A percentile compares a stretch with the other conserved stretches of the same genome.
Conservation (phyloP, 53 echinoderm and acorn worm species). For the Pentamera pediparva region DNA sequence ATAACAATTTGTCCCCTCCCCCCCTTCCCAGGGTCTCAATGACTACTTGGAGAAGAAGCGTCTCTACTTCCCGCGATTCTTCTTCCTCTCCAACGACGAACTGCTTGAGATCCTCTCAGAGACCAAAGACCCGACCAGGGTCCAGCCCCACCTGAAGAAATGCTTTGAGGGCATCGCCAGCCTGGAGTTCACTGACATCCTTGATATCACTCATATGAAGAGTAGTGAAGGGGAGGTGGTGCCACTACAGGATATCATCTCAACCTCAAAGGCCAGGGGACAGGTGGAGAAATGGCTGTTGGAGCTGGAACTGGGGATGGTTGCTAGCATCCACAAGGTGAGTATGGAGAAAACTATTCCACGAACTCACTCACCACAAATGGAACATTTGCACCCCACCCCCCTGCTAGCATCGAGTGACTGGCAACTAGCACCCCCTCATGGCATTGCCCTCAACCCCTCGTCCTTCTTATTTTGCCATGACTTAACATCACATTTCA, state of each 20-base stretch:
- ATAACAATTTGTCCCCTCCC: too few species aligned
- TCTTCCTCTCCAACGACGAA: constrained; percentile 99
- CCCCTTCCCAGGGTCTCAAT: constrained; percentile 74
- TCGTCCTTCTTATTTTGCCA: too few species aligned
- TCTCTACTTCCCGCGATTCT: constrained; percentile 98
- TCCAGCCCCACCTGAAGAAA: constrained; percentile 99
- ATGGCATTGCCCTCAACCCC: too few species aligned
- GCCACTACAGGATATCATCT: constrained; percentile 75
- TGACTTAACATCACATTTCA: too few species aligned
- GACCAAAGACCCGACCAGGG: constrained; percentile 97
- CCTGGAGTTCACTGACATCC: constrained; percentile 91
- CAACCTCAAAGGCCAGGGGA: constrained; percentile 93
- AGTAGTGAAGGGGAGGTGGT: constrained; percentile 97
- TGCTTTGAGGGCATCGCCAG: constrained; percentile 98
- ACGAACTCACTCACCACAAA: too few species aligned
- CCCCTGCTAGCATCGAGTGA: too few species aligned
- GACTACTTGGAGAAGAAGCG: constrained; percentile 99
- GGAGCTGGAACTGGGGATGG: constrained; percentile 77
- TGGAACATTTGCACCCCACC: too few species aligned
- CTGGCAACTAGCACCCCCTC: too few species aligned
- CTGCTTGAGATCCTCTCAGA: constrained; percentile 97
- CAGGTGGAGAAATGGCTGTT: constrained; percentile 99
- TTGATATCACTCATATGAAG: constrained; percentile 99
- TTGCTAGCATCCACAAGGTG: constrained; percentile 89
- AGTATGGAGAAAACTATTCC: too few species aligned